Conservation (phyloP, 1,140 invertebrate genomes). For the Pteromalus puparum region DNA sequence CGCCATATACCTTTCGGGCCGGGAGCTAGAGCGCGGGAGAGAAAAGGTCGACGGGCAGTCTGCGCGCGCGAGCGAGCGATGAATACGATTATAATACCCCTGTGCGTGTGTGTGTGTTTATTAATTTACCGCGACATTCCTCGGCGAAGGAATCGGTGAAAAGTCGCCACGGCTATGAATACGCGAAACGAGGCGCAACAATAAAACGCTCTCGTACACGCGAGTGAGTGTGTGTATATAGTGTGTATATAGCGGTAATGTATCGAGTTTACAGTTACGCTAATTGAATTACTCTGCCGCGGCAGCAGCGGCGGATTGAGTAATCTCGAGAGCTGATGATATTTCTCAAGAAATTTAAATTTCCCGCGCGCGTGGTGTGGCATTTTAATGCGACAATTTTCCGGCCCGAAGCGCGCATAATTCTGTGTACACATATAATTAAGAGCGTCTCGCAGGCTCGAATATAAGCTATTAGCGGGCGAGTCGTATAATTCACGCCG, state of each 20-base stretch:
- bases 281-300: background rate
- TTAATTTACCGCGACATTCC: background rate
- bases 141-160: background rate
- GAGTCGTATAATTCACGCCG: background rate
- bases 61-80: background rate
- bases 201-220: too few relatives aligned
- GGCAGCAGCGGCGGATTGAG: background rate
- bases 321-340: background rate
- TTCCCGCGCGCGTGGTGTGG: too few relatives aligned
- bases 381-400: background rate
- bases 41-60: background rate
- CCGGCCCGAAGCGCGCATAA: background rate
- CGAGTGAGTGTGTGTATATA: too few relatives aligned
- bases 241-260: background rate
- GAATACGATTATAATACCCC: too few relatives aligned
- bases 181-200: too few relatives aligned
- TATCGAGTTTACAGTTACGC: background rate
- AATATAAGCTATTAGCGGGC: too few relatives aligned
- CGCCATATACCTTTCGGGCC: background rate
- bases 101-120: background rate
- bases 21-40: too few relatives aligned
- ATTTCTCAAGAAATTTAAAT: background rate
- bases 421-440: background rate
- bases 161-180: background rate
- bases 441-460: background rate